These are phyloP conservation scores for Eulemur rufifrons DNA, from an alignment of 2,113 vertebrate species.

Conservation along the genomic window DNA sequence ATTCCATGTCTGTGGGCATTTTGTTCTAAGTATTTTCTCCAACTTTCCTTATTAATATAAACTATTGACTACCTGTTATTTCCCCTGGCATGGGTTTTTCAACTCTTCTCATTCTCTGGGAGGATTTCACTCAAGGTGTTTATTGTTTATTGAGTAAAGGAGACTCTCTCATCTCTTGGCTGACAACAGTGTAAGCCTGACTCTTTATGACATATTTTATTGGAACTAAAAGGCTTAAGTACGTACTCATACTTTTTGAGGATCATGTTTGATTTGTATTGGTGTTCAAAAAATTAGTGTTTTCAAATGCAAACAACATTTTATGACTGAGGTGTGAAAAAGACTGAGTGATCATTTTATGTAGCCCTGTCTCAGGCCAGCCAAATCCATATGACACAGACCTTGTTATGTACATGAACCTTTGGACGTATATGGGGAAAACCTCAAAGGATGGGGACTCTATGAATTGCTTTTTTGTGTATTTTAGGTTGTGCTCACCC, in stretches of 20 bases:
- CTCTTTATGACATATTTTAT: background rate
- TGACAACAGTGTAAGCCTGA: background rate
- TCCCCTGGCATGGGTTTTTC: background rate
- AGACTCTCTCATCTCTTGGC: background rate
- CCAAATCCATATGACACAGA: background rate
- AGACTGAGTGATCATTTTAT: too few relatives aligned
- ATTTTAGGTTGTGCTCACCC: background rate
- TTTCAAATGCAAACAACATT: background rate
- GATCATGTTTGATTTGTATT: background rate
- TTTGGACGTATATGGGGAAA: background rate
- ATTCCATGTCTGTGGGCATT: background rate
- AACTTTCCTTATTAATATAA: background rate
- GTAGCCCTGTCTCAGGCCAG: background rate
- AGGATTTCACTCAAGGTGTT: background rate
- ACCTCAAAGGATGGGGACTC: background rate
- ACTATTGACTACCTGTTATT: background rate
- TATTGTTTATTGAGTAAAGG: background rate
- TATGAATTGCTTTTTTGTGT: background rate
- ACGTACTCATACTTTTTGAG: background rate
- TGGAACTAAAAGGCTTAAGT: background rate
- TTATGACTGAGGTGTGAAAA: background rate
- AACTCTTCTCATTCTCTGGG: background rate
- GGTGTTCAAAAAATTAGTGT: background rate
- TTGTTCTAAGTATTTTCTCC: background rate
- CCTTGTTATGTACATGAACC: rapidly evolving